These are phyloP conservation scores for Picus viridis DNA, from an alignment of 2,797 vertebrate genomes.

Conservation along the genomic window DNA sequence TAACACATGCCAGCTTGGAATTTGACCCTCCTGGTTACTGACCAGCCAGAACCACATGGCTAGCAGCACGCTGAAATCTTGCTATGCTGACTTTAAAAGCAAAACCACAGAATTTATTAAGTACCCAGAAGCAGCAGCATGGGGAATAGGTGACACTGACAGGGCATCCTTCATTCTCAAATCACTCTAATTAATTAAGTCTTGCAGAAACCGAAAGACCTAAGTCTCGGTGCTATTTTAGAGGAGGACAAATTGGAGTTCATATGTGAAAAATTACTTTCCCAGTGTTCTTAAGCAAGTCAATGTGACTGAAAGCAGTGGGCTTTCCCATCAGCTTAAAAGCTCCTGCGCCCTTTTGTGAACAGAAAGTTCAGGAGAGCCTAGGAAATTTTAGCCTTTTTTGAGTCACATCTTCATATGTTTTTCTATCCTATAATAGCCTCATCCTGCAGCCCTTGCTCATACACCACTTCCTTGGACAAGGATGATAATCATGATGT, in stretches of 20 bases:
- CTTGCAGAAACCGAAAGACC: background rate
- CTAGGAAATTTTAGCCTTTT: background rate
- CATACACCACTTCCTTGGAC: background rate
- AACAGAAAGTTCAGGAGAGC: background rate
- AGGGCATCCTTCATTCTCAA: conserved; percentile 27
- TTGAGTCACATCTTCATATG: background rate
- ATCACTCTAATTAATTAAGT: conserved; percentile 54
- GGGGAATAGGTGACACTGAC: background rate
- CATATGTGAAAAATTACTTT: background rate
- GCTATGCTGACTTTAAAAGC: conserved; percentile 9
- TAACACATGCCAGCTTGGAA: background rate
- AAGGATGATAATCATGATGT: background rate
- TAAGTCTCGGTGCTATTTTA: background rate
- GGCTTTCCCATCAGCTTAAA: background rate
- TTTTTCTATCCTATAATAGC: background rate
- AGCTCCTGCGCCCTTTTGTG: background rate
- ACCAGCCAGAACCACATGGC: background rate
- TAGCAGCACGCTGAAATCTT: background rate
- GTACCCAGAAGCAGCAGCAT: background rate
- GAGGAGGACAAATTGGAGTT: background rate
- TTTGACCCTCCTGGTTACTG: conserved; percentile 37
- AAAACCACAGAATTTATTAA: conserved; percentile 31
- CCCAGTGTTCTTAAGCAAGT: background rate
- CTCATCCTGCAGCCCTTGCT: background rate
- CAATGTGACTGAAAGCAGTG: background rate